Base-by-base conservation (phyloP, 2,797 vertebrate species). In the Cyclopterus lumpus region DNA sequence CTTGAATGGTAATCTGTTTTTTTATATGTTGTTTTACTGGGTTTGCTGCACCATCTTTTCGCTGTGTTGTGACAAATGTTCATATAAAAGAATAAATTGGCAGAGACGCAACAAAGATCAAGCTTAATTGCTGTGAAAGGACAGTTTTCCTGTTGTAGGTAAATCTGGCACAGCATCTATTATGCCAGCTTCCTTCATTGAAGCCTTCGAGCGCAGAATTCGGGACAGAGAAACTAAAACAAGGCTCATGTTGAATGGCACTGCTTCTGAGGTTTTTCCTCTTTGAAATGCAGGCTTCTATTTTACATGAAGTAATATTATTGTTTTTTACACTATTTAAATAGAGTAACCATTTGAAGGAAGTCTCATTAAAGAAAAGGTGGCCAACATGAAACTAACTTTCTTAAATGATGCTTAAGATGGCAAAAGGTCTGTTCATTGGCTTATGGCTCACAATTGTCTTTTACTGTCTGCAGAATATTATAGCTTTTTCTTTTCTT, bases 51-150 rank as follows among this genome's bases (percentile, higher is more conserved):
- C 61, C 5, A 5, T 61, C n/a, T 7, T 28, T 76, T 22, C 26
- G 20, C 49, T 38, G 11, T 48, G 14, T 53, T 75, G 30, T 71
- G 70, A 81, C 44, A 75, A 67, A 71, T 48, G 59, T 67, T 69
- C 48, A 49, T 22, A 55, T 70, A 71, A 67, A 48, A 53, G 60
- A 53, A 53, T 36, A 6, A 73, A 51, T 57, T 32, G 49, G 57
- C 30, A 51, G 34, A 46, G 46, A 71, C 28, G 59, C n/a, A 12
- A 44, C n/a, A 61, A 49, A 49, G 26, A 26, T 7, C 9, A 28
- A 34, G 57, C 38, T 67, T 75, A 64, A 73, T 64, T 66, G 62
- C 66, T 68, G 32, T 75, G 59, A 72, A 76, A 75, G 30, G 44
- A 28, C 26, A 57, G 54, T 73, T 76, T 71, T 46, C 32, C 70